A percentile compares a stretch with the other conserved stretches of the same genome.
Evolutionary conservation across 2,888 invertebrate genomes (phyloP).

Genomic region (Hemithea aestivaria): DNA sequence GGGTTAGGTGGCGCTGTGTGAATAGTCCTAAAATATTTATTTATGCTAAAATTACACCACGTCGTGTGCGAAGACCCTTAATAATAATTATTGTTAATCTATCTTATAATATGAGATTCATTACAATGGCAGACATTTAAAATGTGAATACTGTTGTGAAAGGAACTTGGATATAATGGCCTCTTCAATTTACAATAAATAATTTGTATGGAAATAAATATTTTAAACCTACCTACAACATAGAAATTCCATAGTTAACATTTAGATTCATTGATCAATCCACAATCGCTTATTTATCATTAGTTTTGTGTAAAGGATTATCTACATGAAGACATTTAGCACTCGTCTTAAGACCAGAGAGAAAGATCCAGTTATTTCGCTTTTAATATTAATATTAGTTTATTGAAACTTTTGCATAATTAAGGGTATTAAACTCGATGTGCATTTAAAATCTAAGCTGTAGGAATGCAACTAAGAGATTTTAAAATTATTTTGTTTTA

Average conservation of each 20-base stretch:
- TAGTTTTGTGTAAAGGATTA: background rate
- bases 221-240: conserved; percentile 22
- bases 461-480: too few species aligned
- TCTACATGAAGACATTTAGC: background rate
- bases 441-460: too few species aligned
- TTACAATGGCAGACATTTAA: conserved; percentile 48
- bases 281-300: conserved; percentile 19
- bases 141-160: conserved; percentile 53
- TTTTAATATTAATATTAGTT: too few species aligned
- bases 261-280: conserved; percentile 23
- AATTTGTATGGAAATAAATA: conserved; percentile 25
- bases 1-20: too few species aligned
- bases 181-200: conserved; percentile 32
- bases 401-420: too few species aligned
- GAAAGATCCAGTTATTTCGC: too few species aligned
- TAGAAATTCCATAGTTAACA: conserved; percentile 39
- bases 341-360: too few species aligned
- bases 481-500: too few species aligned
- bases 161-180: conserved; percentile 53
- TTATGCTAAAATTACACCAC: too few species aligned
- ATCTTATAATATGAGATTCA: conserved; percentile 50
- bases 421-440: too few species aligned
- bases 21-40: too few species aligned
- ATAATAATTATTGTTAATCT: conserved; percentile 35
- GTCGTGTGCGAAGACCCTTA: too few species aligned